phyloP scores from a whole-genome alignment of 1,140 invertebrate genomes.

The Meloidogyne exigua region DNA sequence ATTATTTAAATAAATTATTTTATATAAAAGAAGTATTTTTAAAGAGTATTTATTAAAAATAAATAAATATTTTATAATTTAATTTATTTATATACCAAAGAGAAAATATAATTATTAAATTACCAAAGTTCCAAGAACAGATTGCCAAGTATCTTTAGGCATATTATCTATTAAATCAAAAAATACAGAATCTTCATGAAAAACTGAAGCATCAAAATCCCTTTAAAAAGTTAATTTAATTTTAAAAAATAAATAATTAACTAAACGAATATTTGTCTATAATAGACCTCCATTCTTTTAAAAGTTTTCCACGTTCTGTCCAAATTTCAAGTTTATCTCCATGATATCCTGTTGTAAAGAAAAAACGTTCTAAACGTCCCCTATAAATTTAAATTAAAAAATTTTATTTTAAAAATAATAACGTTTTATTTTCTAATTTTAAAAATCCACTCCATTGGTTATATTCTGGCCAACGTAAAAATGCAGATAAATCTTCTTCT shows the following conservation, averaged over 20 bases:
- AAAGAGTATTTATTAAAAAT: no score
- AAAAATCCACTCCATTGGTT: slow-evolving; percentile 58
- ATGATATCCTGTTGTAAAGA: slow-evolving; percentile 63
- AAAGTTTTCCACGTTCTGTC: slow-evolving; percentile 55
- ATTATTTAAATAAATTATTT: not conserved
- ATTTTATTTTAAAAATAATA: no score
- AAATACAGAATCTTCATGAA: slow-evolving; percentile 59
- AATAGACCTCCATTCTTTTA: slow-evolving; percentile 55
- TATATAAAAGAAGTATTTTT: no score
- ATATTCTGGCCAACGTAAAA: slow-evolving; percentile 60
- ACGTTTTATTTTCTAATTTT: slow-evolving; percentile 55
- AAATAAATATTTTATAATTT: no score
- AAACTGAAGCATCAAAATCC: slow-evolving; percentile 60
- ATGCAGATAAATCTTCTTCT: slow-evolving; percentile 54
- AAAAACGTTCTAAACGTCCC: slow-evolving; percentile 54
- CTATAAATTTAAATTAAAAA: slow-evolving; percentile 18
- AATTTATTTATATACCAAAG: no score
- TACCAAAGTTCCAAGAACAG: slow-evolving; percentile 55
- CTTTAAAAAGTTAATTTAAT: slow-evolving; percentile 38
- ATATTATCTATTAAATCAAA: slow-evolving; percentile 65
- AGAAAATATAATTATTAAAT: no score
- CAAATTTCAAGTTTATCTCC: slow-evolving; percentile 57
- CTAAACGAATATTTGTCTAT: slow-evolving; percentile 58
- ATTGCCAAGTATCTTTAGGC: slow-evolving; percentile 64
- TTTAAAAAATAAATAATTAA: not conserved